These are phyloP conservation scores for Alviniconcha marisindica DNA, from an alignment of 1,140 invertebrate genomes.

Conservation along the genomic window DNA sequence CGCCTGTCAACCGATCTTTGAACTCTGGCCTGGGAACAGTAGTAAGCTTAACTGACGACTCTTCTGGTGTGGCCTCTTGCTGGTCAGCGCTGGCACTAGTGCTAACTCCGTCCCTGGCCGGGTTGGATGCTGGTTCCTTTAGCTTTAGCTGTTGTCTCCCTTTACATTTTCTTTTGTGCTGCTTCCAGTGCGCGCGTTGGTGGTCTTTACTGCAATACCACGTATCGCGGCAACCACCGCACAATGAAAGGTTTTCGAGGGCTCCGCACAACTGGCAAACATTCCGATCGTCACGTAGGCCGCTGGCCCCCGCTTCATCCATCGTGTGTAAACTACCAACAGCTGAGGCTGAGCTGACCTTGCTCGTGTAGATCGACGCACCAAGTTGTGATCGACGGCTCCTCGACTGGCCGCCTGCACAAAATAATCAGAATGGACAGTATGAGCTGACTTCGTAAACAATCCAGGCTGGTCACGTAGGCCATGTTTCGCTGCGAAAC, in stretches of 20 bases:
- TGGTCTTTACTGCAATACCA: conserved; percentile 89
- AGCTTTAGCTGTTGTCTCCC: conserved; percentile 35
- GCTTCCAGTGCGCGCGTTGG: conserved; percentile 86
- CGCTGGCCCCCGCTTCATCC: conserved; percentile 31
- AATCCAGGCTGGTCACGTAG: conserved; percentile 3
- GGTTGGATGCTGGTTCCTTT: conserved; percentile 5
- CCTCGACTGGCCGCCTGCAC: not conserved
- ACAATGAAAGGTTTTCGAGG: conserved; percentile 83
- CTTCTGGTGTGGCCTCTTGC: no score
- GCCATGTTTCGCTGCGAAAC: not conserved
- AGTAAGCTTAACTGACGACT: no score
- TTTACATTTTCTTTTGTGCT: conserved; percentile 80
- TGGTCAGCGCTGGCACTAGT: no score
- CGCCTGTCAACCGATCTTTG: no score
- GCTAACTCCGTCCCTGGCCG: not conserved
- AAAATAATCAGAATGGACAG: not conserved
- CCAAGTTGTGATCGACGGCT: not conserved
- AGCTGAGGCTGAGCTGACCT: conserved; percentile 19
- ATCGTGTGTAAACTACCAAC: conserved; percentile 32
- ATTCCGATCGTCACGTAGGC: conserved; percentile 65
- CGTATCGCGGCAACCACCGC: conserved; percentile 83
- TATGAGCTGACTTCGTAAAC: not conserved
- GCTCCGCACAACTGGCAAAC: conserved; percentile 79
- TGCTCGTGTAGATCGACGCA: not conserved
- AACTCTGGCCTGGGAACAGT: no score